Evolutionary conservation across 2,113 vertebrate genomes (phyloP).

Genomic region (Gopherus evgoodei): DNA sequence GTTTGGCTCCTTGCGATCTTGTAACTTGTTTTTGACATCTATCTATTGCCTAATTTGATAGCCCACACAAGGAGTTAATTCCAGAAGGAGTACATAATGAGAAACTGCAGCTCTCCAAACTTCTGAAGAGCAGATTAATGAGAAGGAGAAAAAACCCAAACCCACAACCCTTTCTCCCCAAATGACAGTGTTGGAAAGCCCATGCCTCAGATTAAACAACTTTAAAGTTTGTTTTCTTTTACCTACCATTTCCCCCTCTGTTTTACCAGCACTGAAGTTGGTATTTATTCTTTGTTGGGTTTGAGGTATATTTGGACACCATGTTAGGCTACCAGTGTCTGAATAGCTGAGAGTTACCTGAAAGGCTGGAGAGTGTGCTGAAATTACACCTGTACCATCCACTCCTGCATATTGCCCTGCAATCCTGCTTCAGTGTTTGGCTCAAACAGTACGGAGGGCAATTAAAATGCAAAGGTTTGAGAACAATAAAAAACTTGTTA

Average conservation of each 20-base stretch:
- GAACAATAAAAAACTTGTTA: accelerated
- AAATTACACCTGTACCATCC: background rate
- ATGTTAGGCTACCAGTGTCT: background rate
- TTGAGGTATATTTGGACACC: conserved; percentile 34
- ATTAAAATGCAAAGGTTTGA: conserved; percentile 6
- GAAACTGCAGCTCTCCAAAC: conserved; percentile 48
- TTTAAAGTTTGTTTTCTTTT: conserved; percentile 31
- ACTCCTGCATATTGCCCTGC: background rate
- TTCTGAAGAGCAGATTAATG: conserved; percentile 54
- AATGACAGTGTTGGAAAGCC: conserved; percentile 63
- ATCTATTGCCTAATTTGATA: conserved; percentile 71
- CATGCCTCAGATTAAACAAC: conserved; percentile 51
- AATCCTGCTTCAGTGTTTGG: background rate
- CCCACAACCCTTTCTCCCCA: conserved; percentile 49
- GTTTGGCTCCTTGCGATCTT: conserved; percentile 29
- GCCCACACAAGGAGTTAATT: conserved; percentile 72
- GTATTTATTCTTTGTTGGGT: conserved; percentile 37
- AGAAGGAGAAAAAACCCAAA: conserved; percentile 55
- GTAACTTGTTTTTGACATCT: conserved; percentile 72
- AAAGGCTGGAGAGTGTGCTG: conserved; percentile 2
- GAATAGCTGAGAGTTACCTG: background rate
- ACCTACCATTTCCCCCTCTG: background rate
- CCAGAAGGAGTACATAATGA: conserved; percentile 71
- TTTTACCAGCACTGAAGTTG: conserved; percentile 36
- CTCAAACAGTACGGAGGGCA: background rate